Evolutionary conservation across 2,113 vertebrate species (phyloP).

Genomic region (Thunnus thynnus): DNA sequence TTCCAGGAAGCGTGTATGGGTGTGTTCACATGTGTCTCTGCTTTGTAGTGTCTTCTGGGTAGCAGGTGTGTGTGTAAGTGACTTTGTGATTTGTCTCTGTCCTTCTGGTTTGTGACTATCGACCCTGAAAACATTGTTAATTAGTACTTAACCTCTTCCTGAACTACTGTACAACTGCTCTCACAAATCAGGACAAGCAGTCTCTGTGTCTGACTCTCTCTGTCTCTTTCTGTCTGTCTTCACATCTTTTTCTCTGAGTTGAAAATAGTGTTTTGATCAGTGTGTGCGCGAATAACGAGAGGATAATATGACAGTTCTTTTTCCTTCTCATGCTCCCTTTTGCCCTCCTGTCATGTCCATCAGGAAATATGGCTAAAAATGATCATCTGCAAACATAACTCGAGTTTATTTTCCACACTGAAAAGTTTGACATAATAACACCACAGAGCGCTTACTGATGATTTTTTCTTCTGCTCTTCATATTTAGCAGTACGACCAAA

Average conservation of each 20-base stretch:
- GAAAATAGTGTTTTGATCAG: background rate
- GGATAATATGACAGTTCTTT: background rate
- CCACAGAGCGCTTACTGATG: too few species aligned
- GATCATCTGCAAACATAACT: background rate
- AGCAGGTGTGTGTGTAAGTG: conserved; percentile 33
- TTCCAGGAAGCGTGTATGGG: background rate
- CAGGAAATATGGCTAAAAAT: background rate
- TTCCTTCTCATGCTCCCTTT: background rate
- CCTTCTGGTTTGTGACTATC: conserved; percentile 17
- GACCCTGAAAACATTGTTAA: conserved; percentile 65
- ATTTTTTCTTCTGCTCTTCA: background rate
- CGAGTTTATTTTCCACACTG: background rate
- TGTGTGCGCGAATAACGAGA: background rate
- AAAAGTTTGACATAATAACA: background rate
- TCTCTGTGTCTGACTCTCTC: conserved; percentile 11
- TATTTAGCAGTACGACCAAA: background rate
- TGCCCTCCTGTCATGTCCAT: background rate
- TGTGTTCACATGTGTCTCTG: background rate
- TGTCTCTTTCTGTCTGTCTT: background rate
- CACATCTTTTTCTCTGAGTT: conserved; percentile 1
- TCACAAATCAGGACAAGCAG: conserved; percentile 54
- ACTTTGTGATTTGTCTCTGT: conserved; percentile 8
- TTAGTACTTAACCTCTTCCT: conserved; percentile 75
- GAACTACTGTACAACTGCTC: conserved; percentile 61
- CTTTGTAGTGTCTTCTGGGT: background rate